Evolutionary conservation across 2,797 vertebrate species (phyloP).

Genomic region (Sebastes goodei): DNA sequence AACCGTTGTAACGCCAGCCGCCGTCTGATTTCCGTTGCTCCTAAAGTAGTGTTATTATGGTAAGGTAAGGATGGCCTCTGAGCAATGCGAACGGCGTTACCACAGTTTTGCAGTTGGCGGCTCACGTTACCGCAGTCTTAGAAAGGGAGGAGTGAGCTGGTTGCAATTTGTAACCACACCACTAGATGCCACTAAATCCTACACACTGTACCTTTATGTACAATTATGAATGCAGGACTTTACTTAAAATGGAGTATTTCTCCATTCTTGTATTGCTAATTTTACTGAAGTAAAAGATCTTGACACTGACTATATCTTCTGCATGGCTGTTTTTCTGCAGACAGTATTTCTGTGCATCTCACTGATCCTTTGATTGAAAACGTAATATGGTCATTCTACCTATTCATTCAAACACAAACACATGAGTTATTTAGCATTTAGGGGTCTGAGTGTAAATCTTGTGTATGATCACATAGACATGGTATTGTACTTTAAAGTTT

Average conservation of each 20-base stretch:
- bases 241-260: neutral
- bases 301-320: neutral
- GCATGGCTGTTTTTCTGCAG: neutral
- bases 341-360: too few species aligned
- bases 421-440: neutral
- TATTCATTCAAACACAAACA: neutral
- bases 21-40: too few species aligned
- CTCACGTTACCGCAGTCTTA: too few species aligned
- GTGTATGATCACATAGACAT: neutral
- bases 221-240: neutral
- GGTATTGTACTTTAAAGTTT: neutral
- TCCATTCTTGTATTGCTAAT: neutral
- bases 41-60: too few species aligned
- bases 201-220: too few species aligned
- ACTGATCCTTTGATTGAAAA: neutral
- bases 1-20: too few species aligned
- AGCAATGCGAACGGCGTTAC: too few species aligned
- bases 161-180: too few species aligned
- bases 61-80: too few species aligned
- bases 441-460: neutral
- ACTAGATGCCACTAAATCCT: too few species aligned
- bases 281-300: neutral
- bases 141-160: too few species aligned
- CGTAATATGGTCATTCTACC: neutral
- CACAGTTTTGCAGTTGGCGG: too few species aligned